phyloP scores from a whole-genome alignment of 1,140 invertebrate species.

The Periplaneta americana region DNA sequence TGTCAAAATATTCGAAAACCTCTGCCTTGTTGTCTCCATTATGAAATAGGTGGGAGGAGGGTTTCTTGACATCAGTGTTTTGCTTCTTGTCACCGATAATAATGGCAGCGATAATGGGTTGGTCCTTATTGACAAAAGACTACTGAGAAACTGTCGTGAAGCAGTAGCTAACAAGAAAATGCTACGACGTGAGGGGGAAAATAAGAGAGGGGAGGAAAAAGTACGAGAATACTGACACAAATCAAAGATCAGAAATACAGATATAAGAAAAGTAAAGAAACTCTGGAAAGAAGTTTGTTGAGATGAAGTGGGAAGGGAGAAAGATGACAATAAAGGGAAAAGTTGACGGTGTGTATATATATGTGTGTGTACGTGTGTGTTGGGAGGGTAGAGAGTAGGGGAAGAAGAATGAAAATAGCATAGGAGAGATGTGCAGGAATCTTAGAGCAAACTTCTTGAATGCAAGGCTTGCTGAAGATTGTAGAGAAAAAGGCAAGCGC shows the following conservation, averaged over 20 bases:
- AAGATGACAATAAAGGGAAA: neutral
- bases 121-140: neutral
- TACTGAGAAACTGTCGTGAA: neutral
- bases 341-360: neutral
- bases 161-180: neutral
- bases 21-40: neutral
- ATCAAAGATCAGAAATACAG: neutral
- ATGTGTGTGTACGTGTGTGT: no score
- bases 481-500: neutral
- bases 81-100: neutral
- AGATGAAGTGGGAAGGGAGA: neutral
- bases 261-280: neutral
- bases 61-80: neutral
- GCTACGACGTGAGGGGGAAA: neutral
- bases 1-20: neutral
- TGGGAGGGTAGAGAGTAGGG: no score
- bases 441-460: neutral
- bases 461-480: neutral
- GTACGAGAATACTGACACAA: neutral
- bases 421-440: neutral
- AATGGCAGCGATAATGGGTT: neutral
- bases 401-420: neutral
- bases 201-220: no score
- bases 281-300: neutral
- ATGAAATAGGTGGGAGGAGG: no score